phyloP scores from a whole-genome alignment of 1,140 invertebrate species.

The Druon quercuslanigerum region DNA sequence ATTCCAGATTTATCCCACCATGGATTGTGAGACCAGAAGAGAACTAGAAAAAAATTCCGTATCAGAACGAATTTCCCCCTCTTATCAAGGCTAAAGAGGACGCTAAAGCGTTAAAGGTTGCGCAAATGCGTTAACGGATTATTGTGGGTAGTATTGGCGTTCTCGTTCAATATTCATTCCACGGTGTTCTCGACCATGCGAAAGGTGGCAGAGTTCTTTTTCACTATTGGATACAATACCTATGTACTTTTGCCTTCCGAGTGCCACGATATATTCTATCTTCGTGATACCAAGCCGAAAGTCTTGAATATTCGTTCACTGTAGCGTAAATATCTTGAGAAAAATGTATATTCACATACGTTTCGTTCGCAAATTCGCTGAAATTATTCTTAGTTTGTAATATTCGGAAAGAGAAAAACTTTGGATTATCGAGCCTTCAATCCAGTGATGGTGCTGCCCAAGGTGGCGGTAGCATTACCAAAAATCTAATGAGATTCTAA shows the following conservation, averaged over 20 bases:
- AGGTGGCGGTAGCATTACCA: no score
- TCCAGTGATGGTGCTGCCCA: no score
- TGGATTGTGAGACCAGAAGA: neutral
- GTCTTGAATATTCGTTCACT: constrained; percentile 52
- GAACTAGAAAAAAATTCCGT: neutral
- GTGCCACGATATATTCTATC: constrained; percentile 36
- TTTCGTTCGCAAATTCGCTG: constrained; percentile 16
- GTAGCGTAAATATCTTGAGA: constrained; percentile 56
- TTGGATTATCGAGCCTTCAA: no score
- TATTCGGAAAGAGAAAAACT: no score
- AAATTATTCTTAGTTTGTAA: neutral
- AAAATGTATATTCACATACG: constrained; percentile 37
- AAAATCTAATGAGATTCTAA: no score
- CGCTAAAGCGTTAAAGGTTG: constrained; percentile 5
- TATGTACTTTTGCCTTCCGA: neutral
- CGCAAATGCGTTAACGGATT: constrained; percentile 3
- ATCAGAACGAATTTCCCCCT: neutral
- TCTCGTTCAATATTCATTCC: neutral
- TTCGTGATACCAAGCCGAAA: constrained; percentile 31
- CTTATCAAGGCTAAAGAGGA: neutral
- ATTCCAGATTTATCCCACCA: no score
- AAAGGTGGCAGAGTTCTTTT: neutral
- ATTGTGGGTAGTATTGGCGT: neutral
- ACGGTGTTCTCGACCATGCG: neutral
- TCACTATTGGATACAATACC: neutral